Percentiles rank a stretch among this genome's conserved stretches.
phyloP scores from a whole-genome alignment of 2,888 invertebrate species.

The Tribolium freemani region DNA sequence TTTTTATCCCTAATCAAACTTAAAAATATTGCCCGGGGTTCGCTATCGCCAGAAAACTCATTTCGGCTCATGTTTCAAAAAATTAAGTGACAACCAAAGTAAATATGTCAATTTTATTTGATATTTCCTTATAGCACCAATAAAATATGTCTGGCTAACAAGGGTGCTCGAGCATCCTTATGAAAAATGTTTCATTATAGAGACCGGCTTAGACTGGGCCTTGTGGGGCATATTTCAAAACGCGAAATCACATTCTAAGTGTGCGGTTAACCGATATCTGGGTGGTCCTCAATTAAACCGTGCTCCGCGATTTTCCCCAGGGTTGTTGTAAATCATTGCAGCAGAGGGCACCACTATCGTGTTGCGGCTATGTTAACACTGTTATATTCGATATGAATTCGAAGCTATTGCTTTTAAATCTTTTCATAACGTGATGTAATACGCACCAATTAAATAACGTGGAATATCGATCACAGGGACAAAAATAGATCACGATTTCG shows the following conservation, averaged over 20 bases:
- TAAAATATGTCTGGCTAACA: slow-evolving; percentile 49
- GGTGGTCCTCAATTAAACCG: slow-evolving; percentile 53
- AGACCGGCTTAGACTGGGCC: slow-evolving; percentile 42
- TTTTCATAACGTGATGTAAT: background rate
- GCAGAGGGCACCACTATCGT: slow-evolving; percentile 51
- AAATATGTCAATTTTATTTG: slow-evolving; percentile 38
- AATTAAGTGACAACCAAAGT: slow-evolving; percentile 3
- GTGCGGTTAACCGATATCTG: slow-evolving; percentile 51
- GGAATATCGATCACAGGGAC: background rate
- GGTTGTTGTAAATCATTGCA: slow-evolving; percentile 53
- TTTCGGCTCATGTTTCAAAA: slow-evolving; percentile 2
- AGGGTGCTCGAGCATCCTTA: slow-evolving; percentile 46
- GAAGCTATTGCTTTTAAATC: slow-evolving; percentile 10
- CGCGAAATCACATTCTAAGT: slow-evolving; percentile 36
- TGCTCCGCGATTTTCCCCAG: slow-evolving; percentile 48
- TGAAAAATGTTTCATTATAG: slow-evolving; percentile 49
- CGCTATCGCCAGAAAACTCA: no score
- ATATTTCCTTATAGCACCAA: slow-evolving; percentile 28
- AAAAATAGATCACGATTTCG: background rate
- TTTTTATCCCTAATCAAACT: slow-evolving; percentile 5
- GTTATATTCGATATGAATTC: slow-evolving; percentile 28
- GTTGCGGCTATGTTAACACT: slow-evolving; percentile 53
- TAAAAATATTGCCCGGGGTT: background rate
- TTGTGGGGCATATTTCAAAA: background rate
- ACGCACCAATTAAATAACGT: background rate